Evolutionary conservation across 2,113 vertebrate genomes (phyloP), one percentile per base, ranked within the genome.

Genomic region (Callithrix jacchus): DNA sequence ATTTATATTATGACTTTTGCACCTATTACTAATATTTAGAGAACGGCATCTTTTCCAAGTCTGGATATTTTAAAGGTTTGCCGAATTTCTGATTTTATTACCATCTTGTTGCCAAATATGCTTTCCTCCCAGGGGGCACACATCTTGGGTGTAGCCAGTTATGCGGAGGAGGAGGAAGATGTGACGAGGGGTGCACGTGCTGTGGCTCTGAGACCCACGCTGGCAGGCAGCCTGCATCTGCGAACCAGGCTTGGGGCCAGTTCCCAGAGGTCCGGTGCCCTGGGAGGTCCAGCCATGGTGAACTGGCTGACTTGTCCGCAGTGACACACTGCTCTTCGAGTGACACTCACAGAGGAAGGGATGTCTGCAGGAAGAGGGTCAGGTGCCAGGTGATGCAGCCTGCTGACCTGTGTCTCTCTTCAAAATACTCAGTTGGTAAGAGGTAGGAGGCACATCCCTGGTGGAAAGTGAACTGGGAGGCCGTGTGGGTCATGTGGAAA

Each of bases 391-490:
- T 27, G 83, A 79, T 87, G 35, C 27, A 3, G 54, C 54, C 47
- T 4, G 54, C 91, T 10, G 82, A 73, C 64, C 76, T 47, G n/a
- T 27, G 9, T 25, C 47, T 66, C n/a, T 82, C 71, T 47, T 93
- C 56, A 94, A 97, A 93, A 82, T 61, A 87, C 1, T 79, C 89
- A 88, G 83, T 61, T 93, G 58, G 49, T 64, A 30, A 88, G 74
- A 93, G n/a, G 58, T 42, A 18, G 90, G 17, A 56, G 58, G 79
- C 77, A 77, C 20, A 92, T 30, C 21, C 56, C 61, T 18, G 25
- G 56, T 42, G 79, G 74, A 32, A 49, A 68, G 58, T 14, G 64
- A 66, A 52, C 32, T 3, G 27, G 14, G 30, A 42, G 61, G 89
- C 56, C 30, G 40, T 56, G 52, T 16, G 74, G 89, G 94, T 32